Percentiles rank a stretch among this genome's conserved stretches.
Evolutionary conservation across 2,888 invertebrate species (phyloP).

Genomic region (Myathropa florea): DNA sequence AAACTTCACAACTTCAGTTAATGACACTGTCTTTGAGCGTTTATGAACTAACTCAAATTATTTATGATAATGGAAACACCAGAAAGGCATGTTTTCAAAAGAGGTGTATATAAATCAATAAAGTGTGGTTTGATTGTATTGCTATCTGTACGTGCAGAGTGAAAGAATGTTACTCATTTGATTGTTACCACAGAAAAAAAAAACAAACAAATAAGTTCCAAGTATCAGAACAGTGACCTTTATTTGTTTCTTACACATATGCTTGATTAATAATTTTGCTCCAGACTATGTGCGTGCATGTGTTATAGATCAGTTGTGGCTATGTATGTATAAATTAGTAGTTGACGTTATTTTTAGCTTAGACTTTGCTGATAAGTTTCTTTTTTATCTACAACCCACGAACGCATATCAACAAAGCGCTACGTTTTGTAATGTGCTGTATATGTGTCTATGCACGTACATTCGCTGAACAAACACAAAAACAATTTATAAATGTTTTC

Average conservation of each 20-base stretch:
- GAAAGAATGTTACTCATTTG: background rate
- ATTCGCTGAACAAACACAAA: background rate
- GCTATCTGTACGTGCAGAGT: background rate
- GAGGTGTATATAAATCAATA: background rate
- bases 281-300: background rate
- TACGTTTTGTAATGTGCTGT: background rate
- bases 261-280: constrained; percentile 2
- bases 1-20: too few relatives aligned
- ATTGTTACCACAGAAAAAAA: too few relatives aligned
- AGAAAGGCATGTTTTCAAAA: background rate
- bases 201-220: background rate
- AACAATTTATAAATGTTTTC: background rate
- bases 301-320: background rate
- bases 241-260: background rate
- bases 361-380: constrained; percentile 19
- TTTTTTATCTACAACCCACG: background rate
- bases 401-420: background rate
- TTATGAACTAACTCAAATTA: background rate
- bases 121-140: background rate
- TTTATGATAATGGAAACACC: background rate
- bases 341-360: constrained; percentile 31
- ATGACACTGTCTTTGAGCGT: too few relatives aligned
- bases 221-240: constrained; percentile 27
- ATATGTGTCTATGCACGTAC: background rate
- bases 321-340: background rate